These are phyloP conservation scores for Schizotus pectinicornis DNA, from an alignment of 2,888 invertebrate species.

Conservation along the genomic window DNA sequence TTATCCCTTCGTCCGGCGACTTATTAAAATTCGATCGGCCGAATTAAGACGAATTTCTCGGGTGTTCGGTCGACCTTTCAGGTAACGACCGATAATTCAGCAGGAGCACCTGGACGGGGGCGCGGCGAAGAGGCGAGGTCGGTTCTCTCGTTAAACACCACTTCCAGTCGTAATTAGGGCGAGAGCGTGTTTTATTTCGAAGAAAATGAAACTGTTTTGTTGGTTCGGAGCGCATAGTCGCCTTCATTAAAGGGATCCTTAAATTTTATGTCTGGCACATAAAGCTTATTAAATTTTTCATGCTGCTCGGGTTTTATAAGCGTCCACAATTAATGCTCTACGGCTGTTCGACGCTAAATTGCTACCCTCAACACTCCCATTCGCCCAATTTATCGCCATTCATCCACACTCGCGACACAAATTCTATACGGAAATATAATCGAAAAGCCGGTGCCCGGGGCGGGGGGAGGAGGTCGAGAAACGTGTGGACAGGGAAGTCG, in stretches of 20 bases:
- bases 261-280: constrained; percentile 28
- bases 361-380: no score
- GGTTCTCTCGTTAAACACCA: constrained; percentile 36
- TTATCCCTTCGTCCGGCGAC: no score
- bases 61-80: no score
- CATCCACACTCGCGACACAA: no score
- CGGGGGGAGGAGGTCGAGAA: no score
- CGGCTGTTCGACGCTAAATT: not conserved
- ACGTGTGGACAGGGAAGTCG: no score
- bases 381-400: no score
- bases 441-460: no score
- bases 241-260: constrained; percentile 25
- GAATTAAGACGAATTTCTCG: no score
- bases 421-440: no score
- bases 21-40: no score
- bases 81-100: not conserved
- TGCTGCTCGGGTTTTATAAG: constrained; percentile 5
- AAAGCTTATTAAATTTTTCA: constrained; percentile 25
- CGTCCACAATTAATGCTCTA: constrained; percentile 1
- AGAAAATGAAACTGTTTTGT: constrained; percentile 41
- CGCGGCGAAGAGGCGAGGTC: constrained; percentile 23
- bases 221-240: constrained; percentile 25
- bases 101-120: not conserved
- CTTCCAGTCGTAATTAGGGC: constrained; percentile 42
- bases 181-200: constrained; percentile 40